These are phyloP conservation scores for Bhutanitis thaidina DNA, from an alignment of 2,888 invertebrate genomes.

Conservation along the genomic window DNA sequence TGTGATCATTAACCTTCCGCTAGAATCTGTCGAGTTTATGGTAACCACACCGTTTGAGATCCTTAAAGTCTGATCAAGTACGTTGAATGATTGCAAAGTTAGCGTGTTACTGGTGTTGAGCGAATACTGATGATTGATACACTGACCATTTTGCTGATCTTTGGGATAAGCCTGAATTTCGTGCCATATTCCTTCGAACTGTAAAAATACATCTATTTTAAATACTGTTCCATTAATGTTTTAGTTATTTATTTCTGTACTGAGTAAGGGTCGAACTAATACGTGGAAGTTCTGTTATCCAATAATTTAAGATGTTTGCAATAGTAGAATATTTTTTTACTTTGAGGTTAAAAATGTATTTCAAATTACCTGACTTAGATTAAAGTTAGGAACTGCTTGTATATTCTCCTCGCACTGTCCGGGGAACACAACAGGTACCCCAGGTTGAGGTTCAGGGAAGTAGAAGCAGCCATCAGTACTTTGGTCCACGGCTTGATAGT, in stretches of 20 bases:
- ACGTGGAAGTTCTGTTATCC: no score
- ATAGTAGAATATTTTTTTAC: not conserved
- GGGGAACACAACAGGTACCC: conserved; percentile 47
- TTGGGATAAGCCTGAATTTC: conserved; percentile 51
- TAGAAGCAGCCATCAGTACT: conserved; percentile 52
- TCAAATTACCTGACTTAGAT: conserved; percentile 35
- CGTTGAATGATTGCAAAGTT: conserved; percentile 37
- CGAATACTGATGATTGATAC: conserved; percentile 44
- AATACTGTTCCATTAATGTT: not conserved
- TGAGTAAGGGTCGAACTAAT: no score
- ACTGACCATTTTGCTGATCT: conserved; percentile 45
- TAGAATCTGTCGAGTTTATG: conserved; percentile 34
- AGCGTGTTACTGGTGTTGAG: conserved; percentile 29
- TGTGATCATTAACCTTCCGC: conserved; percentile 44
- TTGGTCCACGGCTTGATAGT: conserved; percentile 42
- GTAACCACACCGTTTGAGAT: conserved; percentile 32
- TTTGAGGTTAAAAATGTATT: not conserved
- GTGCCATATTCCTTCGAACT: conserved; percentile 50
- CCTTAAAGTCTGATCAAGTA: conserved; percentile 37
- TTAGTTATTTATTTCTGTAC: no score
- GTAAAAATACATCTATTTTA: conserved; percentile 2
- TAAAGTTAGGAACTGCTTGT: conserved; percentile 41
- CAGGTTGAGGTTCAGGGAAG: conserved; percentile 44
- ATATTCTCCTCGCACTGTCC: conserved; percentile 53
- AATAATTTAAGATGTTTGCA: no score